phyloP scores from a whole-genome alignment of 1,140 invertebrate genomes.

The Sminthurides bifidus region DNA sequence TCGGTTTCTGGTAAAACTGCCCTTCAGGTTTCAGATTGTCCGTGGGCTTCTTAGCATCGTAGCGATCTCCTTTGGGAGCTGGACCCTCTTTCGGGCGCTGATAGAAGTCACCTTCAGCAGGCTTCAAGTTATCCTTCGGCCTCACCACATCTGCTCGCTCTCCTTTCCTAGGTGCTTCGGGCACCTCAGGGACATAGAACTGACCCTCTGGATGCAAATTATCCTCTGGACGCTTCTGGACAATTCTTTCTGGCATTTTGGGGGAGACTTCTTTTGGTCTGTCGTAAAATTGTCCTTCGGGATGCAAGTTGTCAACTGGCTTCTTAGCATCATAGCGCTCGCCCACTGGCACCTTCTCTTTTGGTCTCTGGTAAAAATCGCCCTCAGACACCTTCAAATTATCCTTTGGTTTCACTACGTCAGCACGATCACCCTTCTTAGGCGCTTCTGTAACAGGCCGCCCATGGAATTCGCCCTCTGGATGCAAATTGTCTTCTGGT shows the following conservation, averaged over 20 bases:
- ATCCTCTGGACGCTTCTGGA: conserved; percentile 22
- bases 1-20: conserved; percentile 20
- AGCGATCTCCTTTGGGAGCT: not conserved
- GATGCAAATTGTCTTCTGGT: conserved; percentile 41
- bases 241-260: conserved; percentile 36
- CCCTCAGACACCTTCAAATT: conserved; percentile 34
- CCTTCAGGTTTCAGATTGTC: conserved; percentile 40
- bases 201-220: conserved; percentile 31
- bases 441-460: conserved; percentile 6
- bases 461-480: conserved; percentile 13
- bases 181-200: conserved; percentile 3
- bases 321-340: conserved; percentile 40
- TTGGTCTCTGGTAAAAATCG: conserved; percentile 27
- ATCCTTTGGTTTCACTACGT: conserved; percentile 44
- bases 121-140: conserved; percentile 42
- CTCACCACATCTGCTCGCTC: conserved; percentile 47
- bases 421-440: conserved; percentile 6
- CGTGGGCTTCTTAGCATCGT: conserved; percentile 32
- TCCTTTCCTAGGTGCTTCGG: conserved; percentile 36
- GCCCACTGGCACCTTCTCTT: conserved; percentile 33
- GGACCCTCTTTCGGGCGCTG: conserved; percentile 4
- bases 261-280: conserved; percentile 33
- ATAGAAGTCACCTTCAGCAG: conserved; percentile 42
- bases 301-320: conserved; percentile 41
- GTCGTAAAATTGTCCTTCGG: conserved; percentile 39